Evolutionary conservation across 2,797 vertebrate genomes (phyloP), one percentile per base, ranked within the genome.

Genomic region (Leptodactylus fallax): DNA sequence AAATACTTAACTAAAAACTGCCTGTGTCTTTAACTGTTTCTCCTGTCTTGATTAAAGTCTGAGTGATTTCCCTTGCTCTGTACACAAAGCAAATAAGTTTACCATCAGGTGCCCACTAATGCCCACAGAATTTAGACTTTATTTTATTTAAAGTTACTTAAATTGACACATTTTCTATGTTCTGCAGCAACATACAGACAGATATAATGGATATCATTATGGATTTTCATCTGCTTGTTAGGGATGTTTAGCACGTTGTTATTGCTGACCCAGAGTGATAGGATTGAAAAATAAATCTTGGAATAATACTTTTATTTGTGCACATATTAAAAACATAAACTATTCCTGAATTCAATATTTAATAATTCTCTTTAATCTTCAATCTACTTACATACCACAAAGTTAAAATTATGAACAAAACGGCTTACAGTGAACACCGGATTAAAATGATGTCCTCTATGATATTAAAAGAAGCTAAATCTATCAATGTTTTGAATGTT

Each of bases 371-470:
- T 87, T 72, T 81, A 87, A 87, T 69, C 85, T 72, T 27, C 69
- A 87, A 83, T 83, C 80, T 83, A 87, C 60, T 83, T 87, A 81
- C 17, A 81, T 61, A 27, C 61, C 16, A 87, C 65, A 87, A 87
- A 81, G 67, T 77, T 82, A 82, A 77, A 82, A 77, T 87, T 77
- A 87, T 79, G 77, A 23, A 49, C 21, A 82, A 82, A 87, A 87
- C 65, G 56, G 86, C 79, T 87, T 71, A 60, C 7, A n/a, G 3
- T 83, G 53, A 83, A 77, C 71, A 56, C 60, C 45, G 86, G 80
- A 83, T 87, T 87, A 82, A 65, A 82, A 65, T 77, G 86, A 82
- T 83, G 81, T 87, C 9, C 65, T 81, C 45, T 81, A 76, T 81
- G 61, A 81, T 74, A 71, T 87, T 81, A 74, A 58, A 60, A 49